Evolutionary conservation across 2,113 vertebrate genomes (phyloP).

Genomic region (Empidonax alnorum): DNA sequence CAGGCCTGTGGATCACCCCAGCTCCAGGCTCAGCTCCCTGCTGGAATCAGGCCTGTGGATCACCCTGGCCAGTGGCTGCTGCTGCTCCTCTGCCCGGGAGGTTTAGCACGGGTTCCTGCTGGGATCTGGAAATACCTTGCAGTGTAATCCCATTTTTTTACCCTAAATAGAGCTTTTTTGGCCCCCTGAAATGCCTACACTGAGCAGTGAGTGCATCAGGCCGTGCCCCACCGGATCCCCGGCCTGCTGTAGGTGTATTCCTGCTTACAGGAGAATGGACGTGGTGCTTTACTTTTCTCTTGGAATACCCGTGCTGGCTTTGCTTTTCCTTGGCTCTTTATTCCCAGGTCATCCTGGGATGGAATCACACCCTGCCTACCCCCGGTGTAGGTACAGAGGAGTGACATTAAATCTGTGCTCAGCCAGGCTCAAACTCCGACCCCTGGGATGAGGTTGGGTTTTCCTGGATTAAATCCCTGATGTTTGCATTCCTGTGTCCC

Average conservation of each 20-base stretch:
- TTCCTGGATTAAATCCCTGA: neutral
- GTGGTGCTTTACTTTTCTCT: neutral
- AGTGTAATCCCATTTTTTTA: accelerated
- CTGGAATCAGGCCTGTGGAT: neutral
- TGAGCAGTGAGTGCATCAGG: accelerated
- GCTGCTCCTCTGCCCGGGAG: neutral
- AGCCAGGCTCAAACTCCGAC: neutral
- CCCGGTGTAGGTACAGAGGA: no score
- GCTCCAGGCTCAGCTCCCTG: neutral
- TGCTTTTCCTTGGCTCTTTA: neutral
- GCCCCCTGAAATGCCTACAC: neutral
- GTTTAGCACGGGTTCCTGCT: accelerated
- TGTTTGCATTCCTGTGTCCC: conserved; percentile 36
- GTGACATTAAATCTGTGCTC: accelerated
- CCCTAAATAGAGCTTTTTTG: neutral
- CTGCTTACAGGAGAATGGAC: accelerated
- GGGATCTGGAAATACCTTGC: neutral
- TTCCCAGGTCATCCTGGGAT: neutral
- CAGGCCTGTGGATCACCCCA: no score
- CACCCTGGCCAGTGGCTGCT: accelerated
- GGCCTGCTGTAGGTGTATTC: neutral
- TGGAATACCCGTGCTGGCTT: accelerated
- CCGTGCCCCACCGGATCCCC: accelerated
- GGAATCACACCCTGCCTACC: accelerated
- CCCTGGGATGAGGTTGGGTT: neutral